phyloP scores from a whole-genome alignment of 2,113 vertebrate genomes.

The Neodon shergylaensis region DNA sequence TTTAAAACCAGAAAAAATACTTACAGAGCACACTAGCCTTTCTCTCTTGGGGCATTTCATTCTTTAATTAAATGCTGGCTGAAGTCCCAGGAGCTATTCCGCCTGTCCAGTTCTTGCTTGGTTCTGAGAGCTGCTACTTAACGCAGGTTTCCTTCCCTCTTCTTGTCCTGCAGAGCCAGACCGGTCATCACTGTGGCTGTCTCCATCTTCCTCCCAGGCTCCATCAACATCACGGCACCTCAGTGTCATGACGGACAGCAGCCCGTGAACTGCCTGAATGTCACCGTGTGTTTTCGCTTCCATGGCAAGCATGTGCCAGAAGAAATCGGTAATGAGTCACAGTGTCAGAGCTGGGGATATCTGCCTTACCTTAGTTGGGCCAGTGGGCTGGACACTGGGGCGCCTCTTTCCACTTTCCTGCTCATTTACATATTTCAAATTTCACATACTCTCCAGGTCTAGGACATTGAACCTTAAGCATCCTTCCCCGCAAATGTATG shows the following conservation, averaged over 20 bases:
- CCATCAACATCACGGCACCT: constrained; percentile 97
- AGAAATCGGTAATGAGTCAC: constrained; percentile 91
- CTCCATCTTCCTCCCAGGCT: constrained; percentile 91
- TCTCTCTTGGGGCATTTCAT: not conserved
- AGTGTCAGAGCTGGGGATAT: not conserved
- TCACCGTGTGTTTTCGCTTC: constrained; percentile 93
- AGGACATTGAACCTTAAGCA: not conserved
- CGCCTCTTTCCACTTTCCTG: not conserved
- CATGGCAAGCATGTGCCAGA: constrained; percentile 92
- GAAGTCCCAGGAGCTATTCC: not conserved
- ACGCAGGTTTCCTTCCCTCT: constrained; percentile 1
- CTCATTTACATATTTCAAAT: not conserved
- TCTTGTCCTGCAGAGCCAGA: constrained; percentile 87
- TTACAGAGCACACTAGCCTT: not conserved
- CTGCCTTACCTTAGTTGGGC: not conserved
- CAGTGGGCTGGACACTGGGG: not conserved
- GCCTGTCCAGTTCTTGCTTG: not conserved
- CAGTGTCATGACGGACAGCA: constrained; percentile 95
- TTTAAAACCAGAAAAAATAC: not conserved
- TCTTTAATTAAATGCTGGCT: constrained; percentile 13
- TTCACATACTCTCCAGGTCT: not conserved
- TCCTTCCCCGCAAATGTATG: not conserved
- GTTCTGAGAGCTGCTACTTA: not conserved
- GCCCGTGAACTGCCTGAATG: constrained; percentile 93
- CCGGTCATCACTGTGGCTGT: constrained; percentile 94